Conservation (phyloP, 92 coral and sea anemone species). For the Zoanthus sansibaricus region DNA sequence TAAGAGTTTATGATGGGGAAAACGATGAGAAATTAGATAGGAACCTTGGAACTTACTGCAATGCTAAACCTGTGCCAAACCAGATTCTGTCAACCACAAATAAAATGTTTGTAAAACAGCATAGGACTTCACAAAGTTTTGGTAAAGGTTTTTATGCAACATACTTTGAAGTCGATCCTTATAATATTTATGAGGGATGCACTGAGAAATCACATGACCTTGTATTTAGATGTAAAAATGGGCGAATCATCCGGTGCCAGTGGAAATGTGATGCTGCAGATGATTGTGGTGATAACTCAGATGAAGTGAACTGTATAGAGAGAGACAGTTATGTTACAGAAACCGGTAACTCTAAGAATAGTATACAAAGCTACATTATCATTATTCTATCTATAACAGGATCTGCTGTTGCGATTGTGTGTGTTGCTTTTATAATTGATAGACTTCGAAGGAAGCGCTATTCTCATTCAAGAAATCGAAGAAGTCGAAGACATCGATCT, state of each 20-base stretch:
- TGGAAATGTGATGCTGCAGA: conserved; percentile 88
- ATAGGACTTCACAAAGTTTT: conserved; percentile 41
- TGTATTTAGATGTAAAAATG: conserved; percentile 72
- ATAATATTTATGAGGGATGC: conserved; percentile 72
- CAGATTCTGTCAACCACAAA: conserved; percentile 63
- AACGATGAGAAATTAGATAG: conserved; percentile 39
- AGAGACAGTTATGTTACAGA: neutral
- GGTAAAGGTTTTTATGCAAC: conserved; percentile 82
- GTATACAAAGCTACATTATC: conserved; percentile 75
- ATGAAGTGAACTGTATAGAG: conserved; percentile 68
- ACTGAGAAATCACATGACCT: conserved; percentile 63
- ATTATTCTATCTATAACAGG: conserved; percentile 84
- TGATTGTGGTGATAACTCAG: conserved; percentile 87
- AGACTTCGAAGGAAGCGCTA: conserved; percentile 73
- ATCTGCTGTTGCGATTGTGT: conserved; percentile 71
- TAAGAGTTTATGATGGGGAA: conserved; percentile 75
- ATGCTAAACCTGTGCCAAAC: conserved; percentile 42
- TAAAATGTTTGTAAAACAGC: conserved; percentile 64
- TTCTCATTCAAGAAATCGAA: conserved; percentile 71
- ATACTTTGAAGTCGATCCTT: conserved; percentile 73
- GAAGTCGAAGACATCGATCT: conserved; percentile 63
- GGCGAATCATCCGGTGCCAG: conserved; percentile 71
- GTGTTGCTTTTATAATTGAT: conserved; percentile 78
- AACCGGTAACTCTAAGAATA: conserved; percentile 39
- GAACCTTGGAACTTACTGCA: conserved; percentile 68